Evolutionary conservation across 2,797 vertebrate genomes (phyloP).

Genomic region (Coranthus polyacanthus): DNA sequence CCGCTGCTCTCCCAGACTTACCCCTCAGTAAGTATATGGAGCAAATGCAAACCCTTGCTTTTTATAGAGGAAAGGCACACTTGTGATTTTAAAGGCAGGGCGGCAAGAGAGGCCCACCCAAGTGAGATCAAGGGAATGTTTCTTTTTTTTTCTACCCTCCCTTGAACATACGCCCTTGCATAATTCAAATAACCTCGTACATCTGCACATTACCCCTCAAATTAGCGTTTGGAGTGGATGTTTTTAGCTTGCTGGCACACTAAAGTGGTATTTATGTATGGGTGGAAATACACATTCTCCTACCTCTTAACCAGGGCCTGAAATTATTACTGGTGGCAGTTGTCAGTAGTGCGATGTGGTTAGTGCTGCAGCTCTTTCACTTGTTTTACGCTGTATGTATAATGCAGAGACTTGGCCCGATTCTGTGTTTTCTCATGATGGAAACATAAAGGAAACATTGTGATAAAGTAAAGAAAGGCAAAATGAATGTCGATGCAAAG

Average conservation of each 20-base stretch:
- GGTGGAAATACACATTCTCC: slow-evolving; percentile 74
- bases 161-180: slow-evolving; percentile 78
- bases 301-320: slow-evolving; percentile 56
- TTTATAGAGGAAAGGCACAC: slow-evolving; percentile 74
- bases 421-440: slow-evolving; percentile 3
- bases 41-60: slow-evolving; percentile 60
- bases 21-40: slow-evolving; percentile 77
- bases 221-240: slow-evolving; percentile 82
- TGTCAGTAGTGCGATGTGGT: slow-evolving; percentile 51
- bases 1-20: slow-evolving; percentile 70
- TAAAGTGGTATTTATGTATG: slow-evolving; percentile 81
- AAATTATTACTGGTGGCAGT: slow-evolving; percentile 61
- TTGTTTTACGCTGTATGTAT: slow-evolving; percentile 19
- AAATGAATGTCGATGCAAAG: slow-evolving; percentile 8
- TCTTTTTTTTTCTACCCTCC: slow-evolving; percentile 51
- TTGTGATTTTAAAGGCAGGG: slow-evolving; percentile 75
- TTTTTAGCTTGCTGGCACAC: slow-evolving; percentile 80
- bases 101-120: slow-evolving; percentile 78
- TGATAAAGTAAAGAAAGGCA: not conserved
- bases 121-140: slow-evolving; percentile 74
- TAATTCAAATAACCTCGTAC: slow-evolving; percentile 81
- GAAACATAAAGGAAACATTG: not conserved
- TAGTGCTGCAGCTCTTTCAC: slow-evolving; percentile 27
- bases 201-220: slow-evolving; percentile 83
- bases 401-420: slow-evolving; percentile 7